Conservation (phyloP, 2,888 invertebrate genomes). For the Rhagophthalmus giganteus region DNA sequence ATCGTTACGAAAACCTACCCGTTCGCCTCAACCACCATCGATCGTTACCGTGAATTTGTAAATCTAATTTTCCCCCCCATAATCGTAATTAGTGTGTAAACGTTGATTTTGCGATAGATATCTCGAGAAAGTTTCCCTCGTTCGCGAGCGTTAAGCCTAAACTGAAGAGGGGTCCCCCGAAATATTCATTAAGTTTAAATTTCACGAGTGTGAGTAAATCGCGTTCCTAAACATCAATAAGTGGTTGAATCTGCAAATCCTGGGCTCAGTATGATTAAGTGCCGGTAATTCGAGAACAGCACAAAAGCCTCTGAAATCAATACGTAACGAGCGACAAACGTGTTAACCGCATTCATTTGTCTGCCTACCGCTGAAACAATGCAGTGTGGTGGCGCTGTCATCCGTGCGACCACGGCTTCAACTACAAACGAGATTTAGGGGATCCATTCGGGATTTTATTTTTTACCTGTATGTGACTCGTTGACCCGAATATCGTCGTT, state of each 20-base stretch:
- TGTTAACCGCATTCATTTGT: conserved; percentile 58
- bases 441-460: conserved; percentile 34
- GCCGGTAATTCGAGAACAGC: conserved; percentile 53
- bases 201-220: conserved; percentile 3
- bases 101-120: neutral
- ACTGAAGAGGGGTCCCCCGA: neutral
- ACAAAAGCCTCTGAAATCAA: conserved; percentile 53
- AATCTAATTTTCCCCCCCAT: neutral
- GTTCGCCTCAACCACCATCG: too few relatives aligned
- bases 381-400: conserved; percentile 53
- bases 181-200: neutral
- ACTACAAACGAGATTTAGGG: conserved; percentile 37
- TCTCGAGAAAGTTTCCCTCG: neutral
- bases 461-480: conserved; percentile 21
- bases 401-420: conserved; percentile 40
- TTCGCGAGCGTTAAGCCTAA: neutral
- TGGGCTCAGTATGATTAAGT: conserved; percentile 53
- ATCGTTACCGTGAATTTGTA: too few relatives aligned
- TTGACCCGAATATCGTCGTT: too few relatives aligned
- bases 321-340: conserved; percentile 55
- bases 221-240: conserved; percentile 23
- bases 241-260: conserved; percentile 48
- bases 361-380: conserved; percentile 57
- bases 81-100: neutral
- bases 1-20: too few relatives aligned